Conservation (phyloP, 2,113 vertebrate genomes). For the Anhinga rufa region DNA sequence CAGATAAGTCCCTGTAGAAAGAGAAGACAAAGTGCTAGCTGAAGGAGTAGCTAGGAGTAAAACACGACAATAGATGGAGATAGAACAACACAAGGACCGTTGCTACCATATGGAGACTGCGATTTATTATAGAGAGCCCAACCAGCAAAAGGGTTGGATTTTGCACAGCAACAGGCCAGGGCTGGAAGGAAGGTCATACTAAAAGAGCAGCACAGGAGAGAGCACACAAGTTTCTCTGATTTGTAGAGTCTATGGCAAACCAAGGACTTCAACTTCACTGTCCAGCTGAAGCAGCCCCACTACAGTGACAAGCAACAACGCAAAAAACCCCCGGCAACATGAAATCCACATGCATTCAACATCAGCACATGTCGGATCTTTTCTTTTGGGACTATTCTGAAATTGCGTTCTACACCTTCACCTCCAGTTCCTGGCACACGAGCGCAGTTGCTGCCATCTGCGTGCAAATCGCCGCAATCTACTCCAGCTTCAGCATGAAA, state of each 20-base stretch:
- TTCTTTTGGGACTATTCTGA: neutral
- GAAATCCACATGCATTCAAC: neutral
- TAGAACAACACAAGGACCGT: neutral
- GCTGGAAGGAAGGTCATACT: neutral
- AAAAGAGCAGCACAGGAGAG: neutral
- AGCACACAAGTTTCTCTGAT: neutral
- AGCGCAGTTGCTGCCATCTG: neutral
- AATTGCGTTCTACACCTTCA: neutral
- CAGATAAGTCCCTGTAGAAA: neutral
- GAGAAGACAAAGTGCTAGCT: neutral
- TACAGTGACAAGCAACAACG: rapidly evolving
- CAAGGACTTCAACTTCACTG: neutral
- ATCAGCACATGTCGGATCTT: neutral
- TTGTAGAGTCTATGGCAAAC: neutral
- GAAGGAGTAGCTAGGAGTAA: neutral
- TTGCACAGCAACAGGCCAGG: neutral
- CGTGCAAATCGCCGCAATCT: neutral
- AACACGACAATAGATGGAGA: rapidly evolving
- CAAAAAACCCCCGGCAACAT: neutral
- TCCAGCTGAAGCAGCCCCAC: neutral
- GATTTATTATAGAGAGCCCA: neutral
- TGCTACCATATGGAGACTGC: neutral
- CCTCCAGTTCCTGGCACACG: rapidly evolving
- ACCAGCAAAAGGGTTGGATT: rapidly evolving
- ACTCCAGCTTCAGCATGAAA: rapidly evolving